Evolutionary conservation across 2,888 invertebrate species (phyloP).

Genomic region (Pollenia griseotomentosa): DNA sequence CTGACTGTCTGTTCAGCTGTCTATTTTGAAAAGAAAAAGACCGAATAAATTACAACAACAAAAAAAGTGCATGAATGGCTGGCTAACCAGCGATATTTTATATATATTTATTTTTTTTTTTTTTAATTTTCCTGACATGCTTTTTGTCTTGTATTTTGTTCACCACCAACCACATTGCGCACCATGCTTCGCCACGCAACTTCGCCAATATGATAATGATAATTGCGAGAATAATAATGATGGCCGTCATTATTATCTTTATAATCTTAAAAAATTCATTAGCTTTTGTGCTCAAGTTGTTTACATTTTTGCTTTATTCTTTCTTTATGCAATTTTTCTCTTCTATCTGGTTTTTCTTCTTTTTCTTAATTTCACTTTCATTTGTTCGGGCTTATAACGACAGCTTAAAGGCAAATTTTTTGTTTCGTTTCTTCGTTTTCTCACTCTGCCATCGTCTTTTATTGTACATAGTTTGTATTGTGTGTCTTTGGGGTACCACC

Average conservation of each 20-base stretch:
- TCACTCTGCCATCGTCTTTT: not conserved
- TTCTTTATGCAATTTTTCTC: constrained; percentile 32
- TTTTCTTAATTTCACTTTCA: constrained; percentile 70
- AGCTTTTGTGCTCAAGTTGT: constrained; percentile 57
- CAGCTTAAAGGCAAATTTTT: constrained; percentile 61
- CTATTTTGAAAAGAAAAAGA: constrained; percentile 21
- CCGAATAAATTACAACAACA: constrained; percentile 1
- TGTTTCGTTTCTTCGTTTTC: constrained; percentile 16
- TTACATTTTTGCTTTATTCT: constrained; percentile 54
- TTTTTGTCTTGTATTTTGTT: constrained; percentile 17
- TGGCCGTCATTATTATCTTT: not conserved
- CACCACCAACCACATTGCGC: constrained; percentile 1
- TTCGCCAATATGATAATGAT: constrained; percentile 32
- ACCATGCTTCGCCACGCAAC: constrained; percentile 42
- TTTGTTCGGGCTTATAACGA: constrained; percentile 57
- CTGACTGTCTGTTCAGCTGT: constrained; percentile 45
- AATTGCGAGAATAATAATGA: constrained; percentile 7
- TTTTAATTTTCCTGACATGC: constrained; percentile 39
- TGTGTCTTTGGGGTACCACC: constrained; percentile 12
- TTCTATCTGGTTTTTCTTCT: constrained; percentile 26
- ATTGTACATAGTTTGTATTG: constrained; percentile 30
- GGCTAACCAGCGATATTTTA: constrained; percentile 37
- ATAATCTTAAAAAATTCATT: constrained; percentile 59
- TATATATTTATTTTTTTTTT: not conserved
- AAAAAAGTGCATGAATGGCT: constrained; percentile 40